Percentiles rank a stretch among this genome's conserved stretches.
Evolutionary conservation across 2,888 invertebrate species (phyloP).

Genomic region (Oscheius myriophilus): DNA sequence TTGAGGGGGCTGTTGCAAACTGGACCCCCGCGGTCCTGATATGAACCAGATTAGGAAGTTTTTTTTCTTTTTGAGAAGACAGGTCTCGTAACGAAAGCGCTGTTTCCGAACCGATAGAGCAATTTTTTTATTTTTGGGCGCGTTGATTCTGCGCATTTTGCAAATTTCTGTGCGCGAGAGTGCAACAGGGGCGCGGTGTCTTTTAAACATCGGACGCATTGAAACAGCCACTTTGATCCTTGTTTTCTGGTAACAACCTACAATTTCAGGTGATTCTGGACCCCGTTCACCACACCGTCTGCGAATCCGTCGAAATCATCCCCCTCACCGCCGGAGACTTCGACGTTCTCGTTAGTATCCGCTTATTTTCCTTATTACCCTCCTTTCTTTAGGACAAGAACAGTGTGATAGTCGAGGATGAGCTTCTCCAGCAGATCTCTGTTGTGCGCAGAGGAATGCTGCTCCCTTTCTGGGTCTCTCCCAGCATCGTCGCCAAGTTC

Average conservation of each 20-base stretch:
- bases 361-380: not conserved
- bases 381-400: conserved; percentile 37
- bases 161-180: no score
- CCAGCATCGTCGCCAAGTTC: conserved; percentile 49
- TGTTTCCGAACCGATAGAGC: no score
- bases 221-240: no score
- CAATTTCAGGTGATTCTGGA: conserved; percentile 52
- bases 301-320: conserved; percentile 50
- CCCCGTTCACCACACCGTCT: conserved; percentile 37
- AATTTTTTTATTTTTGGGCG: no score
- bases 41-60: no score
- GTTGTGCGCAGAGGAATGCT: conserved; percentile 56
- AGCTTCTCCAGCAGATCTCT: conserved; percentile 60
- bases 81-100: no score
- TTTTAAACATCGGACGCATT: no score
- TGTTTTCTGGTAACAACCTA: not conserved
- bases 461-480: conserved; percentile 55
- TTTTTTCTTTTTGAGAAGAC: no score
- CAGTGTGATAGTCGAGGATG: conserved; percentile 50
- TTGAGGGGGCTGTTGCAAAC: no score
- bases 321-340: conserved; percentile 51
- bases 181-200: no score
- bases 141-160: no score
- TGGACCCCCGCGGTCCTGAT: no score
- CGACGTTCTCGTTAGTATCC: conserved; percentile 47